These are phyloP conservation scores for Orbicella faveolata DNA, from an alignment of 64 coral and sea anemone species.

Conservation along the genomic window DNA sequence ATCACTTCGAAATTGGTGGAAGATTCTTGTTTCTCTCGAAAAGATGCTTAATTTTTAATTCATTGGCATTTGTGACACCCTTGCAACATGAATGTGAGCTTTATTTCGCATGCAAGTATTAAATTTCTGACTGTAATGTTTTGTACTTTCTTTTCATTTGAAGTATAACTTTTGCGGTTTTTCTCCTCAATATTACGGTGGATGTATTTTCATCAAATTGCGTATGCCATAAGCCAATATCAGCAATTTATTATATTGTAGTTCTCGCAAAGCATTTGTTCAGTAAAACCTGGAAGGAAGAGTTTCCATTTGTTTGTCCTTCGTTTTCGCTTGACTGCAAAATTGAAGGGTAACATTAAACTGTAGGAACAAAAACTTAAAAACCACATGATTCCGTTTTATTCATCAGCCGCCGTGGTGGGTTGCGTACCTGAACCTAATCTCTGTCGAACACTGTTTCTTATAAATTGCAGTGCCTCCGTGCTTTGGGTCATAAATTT, in stretches of 20 bases:
- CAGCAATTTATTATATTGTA: not conserved
- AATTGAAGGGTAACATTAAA: not conserved
- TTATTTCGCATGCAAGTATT: too few relatives aligned
- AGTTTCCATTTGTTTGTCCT: not conserved
- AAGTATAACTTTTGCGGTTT: not conserved
- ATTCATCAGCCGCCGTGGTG: not conserved
- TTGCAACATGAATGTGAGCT: too few relatives aligned
- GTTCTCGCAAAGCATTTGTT: not conserved
- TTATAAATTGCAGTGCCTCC: conserved; percentile 55
- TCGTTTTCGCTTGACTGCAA: conserved; percentile 7
- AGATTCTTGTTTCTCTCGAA: too few relatives aligned
- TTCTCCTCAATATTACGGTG: not conserved
- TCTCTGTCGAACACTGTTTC: conserved; percentile 54
- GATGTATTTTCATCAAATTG: not conserved
- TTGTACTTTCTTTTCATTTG: not conserved
- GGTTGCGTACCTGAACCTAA: conserved; percentile 3
- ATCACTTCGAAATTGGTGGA: too few relatives aligned
- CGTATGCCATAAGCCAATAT: not conserved
- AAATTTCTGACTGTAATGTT: not conserved
- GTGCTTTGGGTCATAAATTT: conserved; percentile 70
- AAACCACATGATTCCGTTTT: not conserved
- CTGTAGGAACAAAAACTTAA: not conserved
- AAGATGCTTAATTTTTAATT: too few relatives aligned
- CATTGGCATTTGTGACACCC: too few relatives aligned
- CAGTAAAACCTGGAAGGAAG: not conserved